phyloP scores from a whole-genome alignment of 2,888 invertebrate genomes.

The Ernsta delagoae region DNA sequence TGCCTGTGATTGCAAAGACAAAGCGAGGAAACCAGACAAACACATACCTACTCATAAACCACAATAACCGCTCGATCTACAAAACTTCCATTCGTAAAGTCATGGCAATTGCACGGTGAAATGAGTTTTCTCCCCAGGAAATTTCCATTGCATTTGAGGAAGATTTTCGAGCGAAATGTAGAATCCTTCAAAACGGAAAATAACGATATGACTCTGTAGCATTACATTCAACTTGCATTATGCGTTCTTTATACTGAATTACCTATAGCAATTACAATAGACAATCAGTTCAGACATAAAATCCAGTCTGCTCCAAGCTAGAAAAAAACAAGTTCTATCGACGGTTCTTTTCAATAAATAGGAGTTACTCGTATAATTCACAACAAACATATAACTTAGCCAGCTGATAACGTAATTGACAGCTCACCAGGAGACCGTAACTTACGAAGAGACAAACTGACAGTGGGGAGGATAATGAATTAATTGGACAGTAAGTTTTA shows the following conservation, averaged over 20 bases:
- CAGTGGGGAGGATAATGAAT: slow-evolving; percentile 1
- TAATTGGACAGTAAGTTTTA: slow-evolving; percentile 9
- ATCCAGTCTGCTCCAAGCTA: too few species aligned
- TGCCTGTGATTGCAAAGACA: neutral
- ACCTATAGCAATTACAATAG: too few species aligned
- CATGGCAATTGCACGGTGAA: neutral
- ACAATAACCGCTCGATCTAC: neutral
- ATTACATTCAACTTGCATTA: neutral
- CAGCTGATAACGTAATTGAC: neutral
- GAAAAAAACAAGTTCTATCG: neutral
- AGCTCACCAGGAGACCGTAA: slow-evolving; percentile 1
- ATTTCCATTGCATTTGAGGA: neutral
- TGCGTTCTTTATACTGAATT: too few species aligned
- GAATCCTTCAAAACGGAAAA: neutral
- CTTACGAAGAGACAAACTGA: neutral
- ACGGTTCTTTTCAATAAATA: neutral
- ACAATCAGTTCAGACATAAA: too few species aligned
- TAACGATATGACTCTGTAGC: neutral
- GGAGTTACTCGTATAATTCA: neutral
- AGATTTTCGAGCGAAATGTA: neutral
- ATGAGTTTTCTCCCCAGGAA: slow-evolving; percentile 3
- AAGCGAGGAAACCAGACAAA: slow-evolving; percentile 7
- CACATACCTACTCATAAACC: neutral
- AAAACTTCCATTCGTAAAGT: slow-evolving; percentile 9
- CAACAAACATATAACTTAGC: slow-evolving; percentile 2